Evolutionary conservation across 2,888 invertebrate species (phyloP).

Genomic region (Habrosyne pyritoides): DNA sequence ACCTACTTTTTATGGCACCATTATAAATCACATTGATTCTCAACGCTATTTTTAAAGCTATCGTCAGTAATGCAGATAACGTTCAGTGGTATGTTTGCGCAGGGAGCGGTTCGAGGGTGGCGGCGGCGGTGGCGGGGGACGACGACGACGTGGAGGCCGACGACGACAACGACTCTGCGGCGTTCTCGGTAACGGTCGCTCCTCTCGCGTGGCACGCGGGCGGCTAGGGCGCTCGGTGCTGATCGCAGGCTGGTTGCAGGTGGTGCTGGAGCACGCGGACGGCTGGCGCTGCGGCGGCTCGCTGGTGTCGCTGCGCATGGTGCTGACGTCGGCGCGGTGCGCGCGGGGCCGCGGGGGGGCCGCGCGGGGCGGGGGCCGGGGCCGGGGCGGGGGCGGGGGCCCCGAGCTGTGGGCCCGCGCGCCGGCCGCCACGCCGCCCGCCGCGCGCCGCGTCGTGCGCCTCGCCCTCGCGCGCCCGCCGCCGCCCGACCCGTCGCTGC

Average conservation of each 20-base stretch:
- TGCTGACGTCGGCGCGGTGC: slow-evolving; percentile 54
- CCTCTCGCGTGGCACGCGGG: background rate
- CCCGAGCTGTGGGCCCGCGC: slow-evolving; percentile 25
- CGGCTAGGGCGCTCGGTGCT: background rate
- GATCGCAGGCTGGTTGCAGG: too few species aligned
- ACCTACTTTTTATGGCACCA: too few species aligned
- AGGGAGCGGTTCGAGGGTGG: background rate
- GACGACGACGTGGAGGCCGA: slow-evolving; percentile 24
- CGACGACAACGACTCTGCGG: slow-evolving; percentile 52
- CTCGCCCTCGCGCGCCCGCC: slow-evolving; percentile 25
- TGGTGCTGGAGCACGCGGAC: slow-evolving; percentile 49
- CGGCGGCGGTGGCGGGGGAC: slow-evolving; percentile 2
- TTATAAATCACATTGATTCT: too few species aligned
- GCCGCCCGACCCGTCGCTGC: slow-evolving; percentile 14
- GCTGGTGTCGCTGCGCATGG: slow-evolving; percentile 49
- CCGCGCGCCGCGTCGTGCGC: slow-evolving; percentile 28
- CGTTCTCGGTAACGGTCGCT: slow-evolving; percentile 48
- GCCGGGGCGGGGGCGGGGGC: slow-evolving; percentile 30
- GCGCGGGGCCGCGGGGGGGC: slow-evolving; percentile 32
- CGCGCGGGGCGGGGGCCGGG: slow-evolving; percentile 30
- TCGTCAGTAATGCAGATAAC: too few species aligned
- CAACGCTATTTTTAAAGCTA: too few species aligned
- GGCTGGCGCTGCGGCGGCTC: slow-evolving; percentile 42
- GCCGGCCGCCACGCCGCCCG: slow-evolving; percentile 27
- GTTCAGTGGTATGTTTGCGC: background rate